Evolutionary conservation across 2,797 vertebrate genomes (phyloP), one percentile per base, ranked within the genome.

Genomic region (Aeoliscus strigatus): DNA sequence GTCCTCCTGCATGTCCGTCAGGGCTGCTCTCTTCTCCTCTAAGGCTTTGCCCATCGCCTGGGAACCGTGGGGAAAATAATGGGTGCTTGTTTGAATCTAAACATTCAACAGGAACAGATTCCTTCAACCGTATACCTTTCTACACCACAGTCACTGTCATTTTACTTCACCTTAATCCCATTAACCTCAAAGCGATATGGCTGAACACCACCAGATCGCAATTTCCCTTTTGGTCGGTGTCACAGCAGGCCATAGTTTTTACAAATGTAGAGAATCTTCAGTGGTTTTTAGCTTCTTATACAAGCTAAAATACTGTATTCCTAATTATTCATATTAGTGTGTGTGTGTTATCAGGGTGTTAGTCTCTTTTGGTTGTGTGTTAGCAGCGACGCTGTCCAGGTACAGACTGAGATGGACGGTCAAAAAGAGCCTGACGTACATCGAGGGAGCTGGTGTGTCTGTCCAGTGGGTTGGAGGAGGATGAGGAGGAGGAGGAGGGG

Each of bases 371-470:
- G n/a, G n/a, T n/a, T n/a, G n/a, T n/a, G n/a, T n/a, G n/a, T n/a
- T n/a, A n/a, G n/a, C n/a, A n/a, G n/a, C n/a, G n/a, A n/a, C n/a
- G n/a, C n/a, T n/a, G n/a, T 39, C 2, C 11, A n/a, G 10, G 10
- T 11, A 27, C 2, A 11, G 10, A n/a, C 4, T 27, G 27, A n/a
- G 5, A n/a, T 27, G 10, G 5, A n/a, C 12, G 10, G 6, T 5
- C 1, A 16, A 16, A n/a, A 5, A 44, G 28, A 33, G 21, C 1
- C 12, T 17, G 3, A 43, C 24, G 45, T 70, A 93, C 94, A 90
- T 94, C 88, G 39, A 94, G 86, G 34, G 77, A 83, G 68, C 51
- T 85, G 66, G 91, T 91, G 79, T 94, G 88, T 67, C 79, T 68
- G 15, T 94, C 89, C 81, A 88, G 71, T 89, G 75, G 77, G 87